Conservation (phyloP, 2,113 vertebrate species). For the Murina feae region DNA sequence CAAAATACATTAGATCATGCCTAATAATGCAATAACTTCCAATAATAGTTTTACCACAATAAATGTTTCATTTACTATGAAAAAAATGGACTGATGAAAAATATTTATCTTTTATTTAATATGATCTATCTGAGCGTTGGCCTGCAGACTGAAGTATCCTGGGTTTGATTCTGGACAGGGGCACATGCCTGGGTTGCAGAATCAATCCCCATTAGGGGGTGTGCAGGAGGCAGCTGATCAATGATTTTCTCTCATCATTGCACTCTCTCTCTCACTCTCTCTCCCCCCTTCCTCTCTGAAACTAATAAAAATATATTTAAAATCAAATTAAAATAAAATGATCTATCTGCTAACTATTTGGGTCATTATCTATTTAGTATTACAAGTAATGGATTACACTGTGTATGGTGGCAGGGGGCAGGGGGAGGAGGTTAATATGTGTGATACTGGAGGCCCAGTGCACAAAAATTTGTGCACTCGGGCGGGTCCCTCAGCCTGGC, state of each 20-base stretch:
- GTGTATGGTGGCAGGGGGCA: background rate
- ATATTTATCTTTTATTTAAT: background rate
- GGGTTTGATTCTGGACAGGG: too few relatives aligned
- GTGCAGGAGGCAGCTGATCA: too few relatives aligned
- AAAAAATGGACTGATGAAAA: background rate
- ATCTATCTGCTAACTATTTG: background rate
- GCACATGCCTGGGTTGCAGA: background rate
- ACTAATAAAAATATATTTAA: too few relatives aligned
- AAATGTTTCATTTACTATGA: background rate
- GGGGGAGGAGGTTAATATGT: background rate
- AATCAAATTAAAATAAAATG: too few relatives aligned
- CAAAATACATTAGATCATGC: background rate
- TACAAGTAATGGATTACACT: background rate
- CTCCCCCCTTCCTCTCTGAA: too few relatives aligned
- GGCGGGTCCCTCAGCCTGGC: too few relatives aligned
- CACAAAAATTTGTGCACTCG: too few relatives aligned
- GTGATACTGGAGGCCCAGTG: too few relatives aligned
- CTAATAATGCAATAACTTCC: background rate
- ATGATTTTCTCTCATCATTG: too few relatives aligned
- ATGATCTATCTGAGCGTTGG: background rate
- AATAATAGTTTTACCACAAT: background rate
- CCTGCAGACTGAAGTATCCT: too few relatives aligned
- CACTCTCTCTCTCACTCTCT: too few relatives aligned
- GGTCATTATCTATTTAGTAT: background rate
- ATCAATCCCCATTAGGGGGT: too few relatives aligned